Evolutionary conservation across 2,888 invertebrate genomes (phyloP), one percentile per base, ranked within the genome.

Genomic region (Drosophila anomalata): DNA sequence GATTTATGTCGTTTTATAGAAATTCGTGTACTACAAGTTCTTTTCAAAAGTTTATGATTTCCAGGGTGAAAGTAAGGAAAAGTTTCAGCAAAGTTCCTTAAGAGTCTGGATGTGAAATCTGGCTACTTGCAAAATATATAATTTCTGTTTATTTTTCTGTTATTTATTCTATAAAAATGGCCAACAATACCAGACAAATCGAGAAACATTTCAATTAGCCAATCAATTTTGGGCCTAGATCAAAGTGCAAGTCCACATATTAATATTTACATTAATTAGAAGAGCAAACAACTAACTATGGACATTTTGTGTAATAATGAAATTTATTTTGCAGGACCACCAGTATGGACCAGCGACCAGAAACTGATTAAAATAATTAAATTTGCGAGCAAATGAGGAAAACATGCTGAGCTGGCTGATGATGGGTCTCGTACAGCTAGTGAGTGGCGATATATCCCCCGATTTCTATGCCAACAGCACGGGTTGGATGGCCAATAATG

Each of bases 331-430:
- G 22, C 70, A 70, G 70, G 47, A 56, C 26, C 39, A 47, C 36
- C 47, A 29, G 12, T 31, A 55, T 70, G 63, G 50, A 26, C 20
- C 51, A 8, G 20, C 52, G 24, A 22, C 33, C 33, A 22, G 6
- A 9, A 73, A 42, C 48, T 47, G 46, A 66, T 67, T 53, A 71
- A 52, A 55, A 53, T 73, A 73, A 65, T 65, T 53, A 31, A 14
- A 39, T 39, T 36, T 41, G 2, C 42, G 26, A 11, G 5, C 36
- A 11, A 26, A 17, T 8, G 44, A n/a, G 17, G 12, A 1, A 33
- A 47, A 41, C 3, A 75, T 52, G 42, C 48, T 44, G 55, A 73
- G 75, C 85, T 87, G 79, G 84, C 62, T 81, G 36, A 41, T 80
- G 57, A 54, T 72, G 44, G 65, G 66, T 14, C 53, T 80, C 5